These are phyloP conservation scores for Steromphala cineraria DNA, from an alignment of 2,888 invertebrate genomes.

Conservation along the genomic window DNA sequence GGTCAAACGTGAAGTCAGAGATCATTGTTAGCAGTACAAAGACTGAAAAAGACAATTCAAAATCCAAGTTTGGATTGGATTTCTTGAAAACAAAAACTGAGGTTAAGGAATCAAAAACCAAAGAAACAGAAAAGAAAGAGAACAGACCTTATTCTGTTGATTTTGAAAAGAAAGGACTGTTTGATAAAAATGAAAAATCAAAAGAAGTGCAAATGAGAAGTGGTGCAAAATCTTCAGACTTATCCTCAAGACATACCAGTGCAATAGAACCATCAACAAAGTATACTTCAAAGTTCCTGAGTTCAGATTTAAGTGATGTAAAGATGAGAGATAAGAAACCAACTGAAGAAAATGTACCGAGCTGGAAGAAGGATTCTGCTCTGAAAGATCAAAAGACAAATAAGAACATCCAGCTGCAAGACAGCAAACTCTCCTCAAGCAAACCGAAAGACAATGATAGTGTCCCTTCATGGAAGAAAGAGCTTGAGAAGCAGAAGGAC, in stretches of 20 bases:
- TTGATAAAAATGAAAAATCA: background rate
- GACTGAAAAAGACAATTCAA: background rate
- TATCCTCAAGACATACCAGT: background rate
- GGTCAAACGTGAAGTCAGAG: background rate
- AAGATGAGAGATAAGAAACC: background rate
- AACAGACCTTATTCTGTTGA: background rate
- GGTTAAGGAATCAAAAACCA: background rate
- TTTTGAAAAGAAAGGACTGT: background rate
- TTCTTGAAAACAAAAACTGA: background rate
- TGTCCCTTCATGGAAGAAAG: slow-evolving; percentile 21
- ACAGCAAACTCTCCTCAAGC: background rate
- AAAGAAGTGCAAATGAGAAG: background rate
- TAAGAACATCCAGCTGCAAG: background rate
- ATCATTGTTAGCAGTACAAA: background rate
- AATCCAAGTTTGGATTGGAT: background rate
- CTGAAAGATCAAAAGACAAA: slow-evolving; percentile 16
- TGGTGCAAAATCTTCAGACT: background rate
- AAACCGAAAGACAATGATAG: background rate
- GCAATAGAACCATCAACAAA: background rate
- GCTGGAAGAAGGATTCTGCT: slow-evolving; percentile 8
- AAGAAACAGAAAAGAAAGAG: background rate
- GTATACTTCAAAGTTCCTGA: background rate
- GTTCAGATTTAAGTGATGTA: background rate
- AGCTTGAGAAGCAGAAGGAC: background rate
- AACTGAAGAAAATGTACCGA: background rate